A percentile compares a stretch with the other conserved stretches of the same genome.
These are phyloP conservation scores for Osmoderma eremita DNA, from an alignment of 2,888 invertebrate genomes.

Conservation along the genomic window DNA sequence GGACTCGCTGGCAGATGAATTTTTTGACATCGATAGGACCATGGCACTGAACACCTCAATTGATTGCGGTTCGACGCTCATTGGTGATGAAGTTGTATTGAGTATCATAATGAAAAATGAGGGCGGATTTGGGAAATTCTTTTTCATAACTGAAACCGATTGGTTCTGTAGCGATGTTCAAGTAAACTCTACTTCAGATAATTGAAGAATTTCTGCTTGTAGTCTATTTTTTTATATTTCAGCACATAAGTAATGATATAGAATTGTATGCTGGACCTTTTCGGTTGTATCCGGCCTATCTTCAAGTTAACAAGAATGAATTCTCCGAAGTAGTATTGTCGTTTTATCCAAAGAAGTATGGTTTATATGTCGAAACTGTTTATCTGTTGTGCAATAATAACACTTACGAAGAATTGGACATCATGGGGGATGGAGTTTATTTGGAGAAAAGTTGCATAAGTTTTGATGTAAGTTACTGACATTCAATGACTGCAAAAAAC, in stretches of 20 bases:
- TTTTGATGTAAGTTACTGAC: conserved; percentile 50
- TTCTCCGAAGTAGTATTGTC: conserved; percentile 57
- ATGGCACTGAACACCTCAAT: conserved; percentile 58
- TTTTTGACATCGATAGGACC: conserved; percentile 46
- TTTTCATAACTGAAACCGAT: conserved; percentile 62
- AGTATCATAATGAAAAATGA: conserved; percentile 58
- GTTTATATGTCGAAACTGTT: conserved; percentile 61
- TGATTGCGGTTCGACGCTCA: conserved; percentile 62
- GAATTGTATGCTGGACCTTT: conserved; percentile 58
- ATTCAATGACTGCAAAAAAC: too few relatives aligned
- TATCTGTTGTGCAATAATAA: conserved; percentile 63
- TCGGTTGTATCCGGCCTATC: conserved; percentile 62
- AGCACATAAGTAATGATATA: conserved; percentile 49
- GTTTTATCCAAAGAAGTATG: conserved; percentile 59
- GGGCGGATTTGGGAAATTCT: conserved; percentile 62
- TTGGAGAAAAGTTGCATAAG: conserved; percentile 53
- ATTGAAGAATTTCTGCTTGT: too few relatives aligned
- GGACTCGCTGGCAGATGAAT: conserved; percentile 35
- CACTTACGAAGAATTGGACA: conserved; percentile 58
- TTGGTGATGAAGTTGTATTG: conserved; percentile 57
- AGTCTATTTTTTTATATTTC: neutral
- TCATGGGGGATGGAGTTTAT: conserved; percentile 63
- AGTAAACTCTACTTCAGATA: conserved; percentile 58
- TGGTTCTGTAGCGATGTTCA: conserved; percentile 60
- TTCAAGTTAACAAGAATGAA: conserved; percentile 58